Conservation (phyloP, 2,113 vertebrate species). For the Procapra przewalskii region DNA sequence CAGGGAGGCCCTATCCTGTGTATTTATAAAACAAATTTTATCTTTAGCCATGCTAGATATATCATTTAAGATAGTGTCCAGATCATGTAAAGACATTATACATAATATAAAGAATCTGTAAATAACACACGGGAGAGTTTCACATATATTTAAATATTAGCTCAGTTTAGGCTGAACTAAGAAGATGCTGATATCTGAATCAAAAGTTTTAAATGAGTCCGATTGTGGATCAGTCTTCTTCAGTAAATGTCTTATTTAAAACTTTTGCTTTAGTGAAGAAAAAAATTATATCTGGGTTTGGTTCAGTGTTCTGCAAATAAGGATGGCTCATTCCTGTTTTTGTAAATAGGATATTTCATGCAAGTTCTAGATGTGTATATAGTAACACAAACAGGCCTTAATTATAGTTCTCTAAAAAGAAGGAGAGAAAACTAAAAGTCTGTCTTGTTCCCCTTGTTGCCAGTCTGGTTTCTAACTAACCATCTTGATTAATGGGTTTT, state of each 20-base stretch:
- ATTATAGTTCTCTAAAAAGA: constrained; percentile 30
- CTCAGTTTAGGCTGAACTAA: neutral
- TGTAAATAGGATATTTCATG: neutral
- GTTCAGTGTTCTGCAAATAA: constrained; percentile 10
- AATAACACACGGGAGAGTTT: neutral
- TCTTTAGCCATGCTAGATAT: neutral
- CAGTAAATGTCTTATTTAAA: constrained; percentile 24
- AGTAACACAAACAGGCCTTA: constrained; percentile 29
- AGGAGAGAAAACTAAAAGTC: neutral
- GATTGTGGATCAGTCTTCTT: neutral
- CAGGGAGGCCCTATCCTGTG: neutral
- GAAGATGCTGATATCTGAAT: neutral
- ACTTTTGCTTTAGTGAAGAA: constrained; percentile 14
- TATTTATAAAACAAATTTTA: neutral
- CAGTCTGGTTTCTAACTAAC: neutral
- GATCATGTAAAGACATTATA: neutral
- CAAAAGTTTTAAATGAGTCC: constrained; percentile 3
- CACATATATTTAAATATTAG: neutral
- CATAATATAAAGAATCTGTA: neutral
- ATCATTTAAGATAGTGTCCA: neutral
- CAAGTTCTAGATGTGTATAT: neutral
- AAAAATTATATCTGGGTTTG: constrained; percentile 6
- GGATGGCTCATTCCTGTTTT: constrained; percentile 14
- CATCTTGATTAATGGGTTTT: constrained; percentile 33
- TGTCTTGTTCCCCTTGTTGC: neutral